Percentiles rank a stretch among this genome's conserved stretches.
phyloP scores from a whole-genome alignment of 2,797 vertebrate species.

The Sebastes variabilis region DNA sequence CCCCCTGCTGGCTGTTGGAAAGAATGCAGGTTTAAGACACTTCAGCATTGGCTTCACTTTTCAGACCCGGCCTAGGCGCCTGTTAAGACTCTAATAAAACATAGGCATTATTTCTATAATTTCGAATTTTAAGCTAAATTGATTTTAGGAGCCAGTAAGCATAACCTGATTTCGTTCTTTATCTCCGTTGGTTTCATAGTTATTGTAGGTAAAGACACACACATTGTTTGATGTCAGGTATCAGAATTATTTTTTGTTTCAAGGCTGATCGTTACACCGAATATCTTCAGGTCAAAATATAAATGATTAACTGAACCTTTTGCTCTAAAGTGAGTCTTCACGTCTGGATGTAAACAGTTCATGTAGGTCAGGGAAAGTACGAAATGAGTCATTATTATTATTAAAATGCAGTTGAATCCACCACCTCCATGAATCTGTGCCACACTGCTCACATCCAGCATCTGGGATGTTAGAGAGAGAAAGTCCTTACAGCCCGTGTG shows the following conservation, averaged over 20 bases:
- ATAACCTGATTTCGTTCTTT: too few relatives aligned
- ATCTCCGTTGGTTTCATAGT: too few relatives aligned
- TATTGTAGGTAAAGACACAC: too few relatives aligned
- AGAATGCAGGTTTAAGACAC: too few relatives aligned
- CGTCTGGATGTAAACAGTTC: background rate
- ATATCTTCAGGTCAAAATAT: background rate
- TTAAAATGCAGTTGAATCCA: background rate
- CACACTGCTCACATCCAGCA: conserved; percentile 34
- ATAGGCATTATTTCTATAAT: background rate
- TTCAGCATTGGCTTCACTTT: too few relatives aligned
- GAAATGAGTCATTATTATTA: conserved; percentile 10
- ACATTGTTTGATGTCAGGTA: too few relatives aligned
- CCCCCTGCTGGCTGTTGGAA: too few relatives aligned
- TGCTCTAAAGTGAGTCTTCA: background rate
- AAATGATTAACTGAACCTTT: background rate
- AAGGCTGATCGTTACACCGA: background rate
- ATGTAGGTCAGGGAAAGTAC: background rate
- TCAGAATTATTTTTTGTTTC: too few relatives aligned
- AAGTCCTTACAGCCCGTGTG: conserved; percentile 13
- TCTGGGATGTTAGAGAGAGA: conserved; percentile 25
- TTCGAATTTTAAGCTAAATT: background rate
- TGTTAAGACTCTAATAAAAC: background rate
- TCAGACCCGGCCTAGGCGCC: too few relatives aligned
- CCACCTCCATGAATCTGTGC: conserved; percentile 19
- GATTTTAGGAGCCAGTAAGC: too few relatives aligned